Conservation (phyloP, 2,888 invertebrate species). For the Philaethria dido region DNA sequence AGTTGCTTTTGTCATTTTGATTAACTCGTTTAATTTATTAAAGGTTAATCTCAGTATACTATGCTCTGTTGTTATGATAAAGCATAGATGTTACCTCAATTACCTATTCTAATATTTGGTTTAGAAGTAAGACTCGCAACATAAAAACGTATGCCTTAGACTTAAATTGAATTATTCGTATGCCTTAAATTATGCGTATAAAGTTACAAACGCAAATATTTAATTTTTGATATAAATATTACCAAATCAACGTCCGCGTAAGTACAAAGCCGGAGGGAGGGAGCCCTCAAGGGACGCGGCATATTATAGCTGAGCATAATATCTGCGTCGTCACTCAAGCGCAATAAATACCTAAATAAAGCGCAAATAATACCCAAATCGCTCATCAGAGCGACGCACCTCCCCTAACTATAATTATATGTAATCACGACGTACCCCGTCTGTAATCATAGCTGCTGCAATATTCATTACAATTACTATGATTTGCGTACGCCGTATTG, state of each 20-base stretch:
- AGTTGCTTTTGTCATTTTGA: not conserved
- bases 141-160: not conserved
- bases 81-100: not conserved
- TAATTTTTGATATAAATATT: conserved; percentile 52
- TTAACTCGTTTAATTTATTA: not conserved
- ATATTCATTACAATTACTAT: conserved; percentile 57
- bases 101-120: not conserved
- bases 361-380: conserved; percentile 87
- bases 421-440: conserved; percentile 56
- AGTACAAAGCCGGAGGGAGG: conserved; percentile 59
- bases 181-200: conserved; percentile 30
- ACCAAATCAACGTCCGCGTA: conserved; percentile 64
- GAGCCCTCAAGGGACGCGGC: conserved; percentile 68
- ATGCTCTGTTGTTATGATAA: not conserved
- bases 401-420: conserved; percentile 79
- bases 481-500: conserved; percentile 50
- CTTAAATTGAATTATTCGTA: conserved; percentile 12
- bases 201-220: conserved; percentile 47
- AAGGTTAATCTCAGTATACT: too few species aligned
- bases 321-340: conserved; percentile 83
- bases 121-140: not conserved
- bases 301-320: conserved; percentile 72
- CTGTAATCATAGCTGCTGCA: conserved; percentile 65
- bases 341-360: conserved; percentile 87
- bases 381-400: conserved; percentile 75